Conservation (phyloP, 2,888 invertebrate species). For the Octonoba sinensis region DNA sequence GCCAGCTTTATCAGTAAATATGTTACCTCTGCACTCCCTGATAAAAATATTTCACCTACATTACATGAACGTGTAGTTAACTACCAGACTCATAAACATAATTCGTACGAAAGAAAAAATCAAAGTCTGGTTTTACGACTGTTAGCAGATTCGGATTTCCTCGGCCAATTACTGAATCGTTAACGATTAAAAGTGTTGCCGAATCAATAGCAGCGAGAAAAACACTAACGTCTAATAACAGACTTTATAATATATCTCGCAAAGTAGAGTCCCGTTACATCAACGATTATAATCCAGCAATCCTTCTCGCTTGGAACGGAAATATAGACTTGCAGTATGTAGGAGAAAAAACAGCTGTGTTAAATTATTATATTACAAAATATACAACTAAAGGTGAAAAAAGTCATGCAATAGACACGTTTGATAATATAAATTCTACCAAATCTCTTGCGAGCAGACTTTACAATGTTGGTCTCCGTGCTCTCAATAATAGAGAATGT, state of each 20-base stretch:
- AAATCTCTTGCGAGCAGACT: background rate
- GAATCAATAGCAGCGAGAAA: background rate
- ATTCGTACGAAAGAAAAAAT: constrained; percentile 7
- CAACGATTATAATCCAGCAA: constrained; percentile 6
- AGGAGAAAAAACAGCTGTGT: constrained; percentile 9
- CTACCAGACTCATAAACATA: constrained; percentile 12
- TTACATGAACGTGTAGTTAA: constrained; percentile 4
- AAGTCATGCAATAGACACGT: background rate
- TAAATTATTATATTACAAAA: constrained; percentile 8
- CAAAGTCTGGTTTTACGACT: background rate
- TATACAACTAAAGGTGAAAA: constrained; percentile 6
- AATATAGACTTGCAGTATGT: constrained; percentile 17
- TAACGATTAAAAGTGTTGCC: background rate
- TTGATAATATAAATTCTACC: constrained; percentile 1
- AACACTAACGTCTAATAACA: background rate
- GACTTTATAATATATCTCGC: background rate
- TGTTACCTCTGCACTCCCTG: background rate
- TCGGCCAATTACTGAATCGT: background rate
- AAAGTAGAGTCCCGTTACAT: background rate
- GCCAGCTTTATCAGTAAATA: constrained; percentile 10
- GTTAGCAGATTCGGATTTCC: constrained; percentile 18
- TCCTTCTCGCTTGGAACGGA: constrained; percentile 9
- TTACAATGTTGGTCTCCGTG: constrained; percentile 1
- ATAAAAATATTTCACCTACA: background rate
- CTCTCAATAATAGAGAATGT: background rate